Conservation (phyloP, 2,797 vertebrate genomes). For the Lemur catta region DNA sequence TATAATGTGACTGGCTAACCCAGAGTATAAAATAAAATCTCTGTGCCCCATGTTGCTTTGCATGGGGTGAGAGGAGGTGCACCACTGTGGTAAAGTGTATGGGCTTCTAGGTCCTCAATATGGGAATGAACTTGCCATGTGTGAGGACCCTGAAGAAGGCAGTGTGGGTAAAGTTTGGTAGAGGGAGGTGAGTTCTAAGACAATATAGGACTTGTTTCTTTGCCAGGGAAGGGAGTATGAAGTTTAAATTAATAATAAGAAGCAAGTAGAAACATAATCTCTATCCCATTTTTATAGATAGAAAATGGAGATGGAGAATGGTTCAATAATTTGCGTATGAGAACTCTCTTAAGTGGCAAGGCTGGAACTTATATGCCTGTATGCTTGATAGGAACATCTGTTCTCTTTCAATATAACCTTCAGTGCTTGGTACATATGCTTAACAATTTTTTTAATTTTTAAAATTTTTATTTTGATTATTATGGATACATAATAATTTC, state of each 20-base stretch:
- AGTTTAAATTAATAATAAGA: background rate
- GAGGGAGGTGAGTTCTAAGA: background rate
- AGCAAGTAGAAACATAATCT: background rate
- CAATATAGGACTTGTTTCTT: background rate
- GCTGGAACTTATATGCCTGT: background rate
- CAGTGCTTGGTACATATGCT: background rate
- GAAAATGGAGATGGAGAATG: background rate
- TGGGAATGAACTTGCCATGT: background rate
- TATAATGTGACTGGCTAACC: background rate
- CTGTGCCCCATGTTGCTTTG: background rate
- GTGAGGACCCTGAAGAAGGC: background rate
- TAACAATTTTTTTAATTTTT: background rate
- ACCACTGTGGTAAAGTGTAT: accelerated
- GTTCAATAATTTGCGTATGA: background rate
- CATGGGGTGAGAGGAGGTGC: background rate
- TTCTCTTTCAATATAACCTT: background rate
- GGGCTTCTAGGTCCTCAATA: background rate
- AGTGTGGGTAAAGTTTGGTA: background rate
- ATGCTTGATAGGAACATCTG: background rate
- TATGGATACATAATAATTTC: background rate
- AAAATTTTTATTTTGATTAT: background rate
- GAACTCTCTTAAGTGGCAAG: background rate
- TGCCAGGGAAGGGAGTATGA: background rate
- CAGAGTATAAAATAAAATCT: background rate
- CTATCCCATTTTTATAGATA: background rate